A percentile compares a stretch with the other conserved stretches of the same genome.
Conservation (phyloP, 2,888 invertebrate genomes). For the Hedya salicella region DNA sequence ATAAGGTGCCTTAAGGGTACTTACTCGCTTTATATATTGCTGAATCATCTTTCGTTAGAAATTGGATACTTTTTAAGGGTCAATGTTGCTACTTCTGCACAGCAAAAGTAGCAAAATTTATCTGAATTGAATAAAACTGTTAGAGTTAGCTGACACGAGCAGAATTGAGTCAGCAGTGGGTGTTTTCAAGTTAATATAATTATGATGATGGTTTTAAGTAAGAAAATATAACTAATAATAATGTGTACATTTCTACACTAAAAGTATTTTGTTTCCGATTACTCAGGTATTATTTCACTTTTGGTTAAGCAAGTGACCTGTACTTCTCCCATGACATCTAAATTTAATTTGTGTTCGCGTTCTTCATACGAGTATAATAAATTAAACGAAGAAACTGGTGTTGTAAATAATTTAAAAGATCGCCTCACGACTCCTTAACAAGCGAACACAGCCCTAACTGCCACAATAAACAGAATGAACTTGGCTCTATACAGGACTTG, state of each 20-base stretch:
- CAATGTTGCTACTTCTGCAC: neutral
- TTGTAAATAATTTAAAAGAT: constrained; percentile 9
- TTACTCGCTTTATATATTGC: neutral
- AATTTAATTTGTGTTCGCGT: neutral
- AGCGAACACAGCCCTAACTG: constrained; percentile 43
- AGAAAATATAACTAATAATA: too few relatives aligned
- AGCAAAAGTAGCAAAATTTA: too few relatives aligned
- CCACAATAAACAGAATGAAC: constrained; percentile 47
- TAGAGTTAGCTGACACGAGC: too few relatives aligned
- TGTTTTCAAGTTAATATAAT: too few relatives aligned
- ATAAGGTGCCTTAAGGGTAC: constrained; percentile 24
- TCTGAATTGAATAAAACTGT: too few relatives aligned
- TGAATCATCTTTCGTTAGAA: neutral
- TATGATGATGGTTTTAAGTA: too few relatives aligned
- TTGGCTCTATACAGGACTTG: constrained; percentile 45
- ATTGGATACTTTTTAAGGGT: neutral
- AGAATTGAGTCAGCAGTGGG: too few relatives aligned
- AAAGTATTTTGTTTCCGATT: too few relatives aligned
- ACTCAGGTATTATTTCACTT: too few relatives aligned
- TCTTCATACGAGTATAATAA: neutral
- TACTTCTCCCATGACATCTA: too few relatives aligned
- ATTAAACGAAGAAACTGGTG: neutral
- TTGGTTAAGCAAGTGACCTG: too few relatives aligned
- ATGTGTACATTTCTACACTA: too few relatives aligned
- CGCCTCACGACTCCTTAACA: constrained; percentile 32